Evolutionary conservation across 2,113 vertebrate species (phyloP).

Genomic region (Pelodiscus sinensis): DNA sequence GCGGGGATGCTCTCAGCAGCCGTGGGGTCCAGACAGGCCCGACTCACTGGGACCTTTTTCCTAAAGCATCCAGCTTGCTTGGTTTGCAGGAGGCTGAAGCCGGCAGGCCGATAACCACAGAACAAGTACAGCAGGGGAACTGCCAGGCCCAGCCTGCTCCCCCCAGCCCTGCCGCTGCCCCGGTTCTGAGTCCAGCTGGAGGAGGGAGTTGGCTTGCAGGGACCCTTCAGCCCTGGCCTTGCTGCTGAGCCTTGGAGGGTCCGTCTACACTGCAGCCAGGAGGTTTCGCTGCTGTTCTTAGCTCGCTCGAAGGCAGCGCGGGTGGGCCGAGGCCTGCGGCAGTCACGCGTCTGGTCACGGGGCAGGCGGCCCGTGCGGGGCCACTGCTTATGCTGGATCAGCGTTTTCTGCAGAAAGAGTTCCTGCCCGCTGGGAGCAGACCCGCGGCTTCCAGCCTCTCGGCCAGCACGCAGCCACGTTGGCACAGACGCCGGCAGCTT

Average conservation of each 20-base stretch:
- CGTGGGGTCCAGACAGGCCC: not conserved
- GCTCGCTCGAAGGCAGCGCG: not conserved
- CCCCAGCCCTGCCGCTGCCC: not conserved
- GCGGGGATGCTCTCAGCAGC: not conserved
- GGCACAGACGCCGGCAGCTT: not conserved
- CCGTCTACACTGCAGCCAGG: too few species aligned
- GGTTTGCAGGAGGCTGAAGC: not conserved
- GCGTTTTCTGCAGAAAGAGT: not conserved
- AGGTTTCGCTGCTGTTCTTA: not conserved
- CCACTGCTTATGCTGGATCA: not conserved
- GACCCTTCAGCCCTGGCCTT: too few species aligned
- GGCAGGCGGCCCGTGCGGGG: not conserved
- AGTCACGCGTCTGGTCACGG: not conserved
- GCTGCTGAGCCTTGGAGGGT: too few species aligned
- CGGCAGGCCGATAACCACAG: not conserved
- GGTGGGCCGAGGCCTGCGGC: not conserved
- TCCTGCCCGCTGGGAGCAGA: too few species aligned
- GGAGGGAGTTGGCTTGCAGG: too few species aligned
- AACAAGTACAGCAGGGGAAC: not conserved
- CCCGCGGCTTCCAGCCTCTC: too few species aligned
- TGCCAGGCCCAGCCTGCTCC: not conserved
- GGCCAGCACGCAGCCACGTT: too few species aligned
- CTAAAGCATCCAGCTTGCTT: not conserved
- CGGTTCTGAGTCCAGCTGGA: too few species aligned
- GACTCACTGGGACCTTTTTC: not conserved